Evolutionary conservation across 2,113 vertebrate genomes (phyloP), one percentile per base, ranked within the genome.

Genomic region (Archocentrus centrarchus): DNA sequence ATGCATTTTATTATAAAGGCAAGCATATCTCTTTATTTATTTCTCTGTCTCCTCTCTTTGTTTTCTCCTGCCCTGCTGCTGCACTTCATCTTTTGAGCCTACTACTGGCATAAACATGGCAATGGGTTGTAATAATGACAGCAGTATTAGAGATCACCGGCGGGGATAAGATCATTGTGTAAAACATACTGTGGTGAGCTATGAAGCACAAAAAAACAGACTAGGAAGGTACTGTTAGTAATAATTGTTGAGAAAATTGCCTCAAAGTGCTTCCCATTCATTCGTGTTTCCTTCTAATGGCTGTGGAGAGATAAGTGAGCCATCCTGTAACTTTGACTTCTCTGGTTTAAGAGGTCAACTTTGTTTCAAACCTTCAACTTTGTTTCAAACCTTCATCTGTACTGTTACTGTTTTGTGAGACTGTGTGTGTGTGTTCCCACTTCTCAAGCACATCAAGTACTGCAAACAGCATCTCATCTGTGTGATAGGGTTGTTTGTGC

Each of bases 171-270:
- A 80, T 77, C 62, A 82, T 88, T 86, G 83, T 91, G 80, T 68
- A 85, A 87, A 91, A 83, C 82, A 84, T 24, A 85, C 68, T 75
- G 86, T n/a, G 32, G 60, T 30, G 75, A 78, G 78, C 79, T 59
- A 77, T 84, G 88, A 83, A 85, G 32, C 82, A 82, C 77, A 82
- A 75, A 79, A 81, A 83, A 58, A 58, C 24, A 68, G 73, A 83
- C 63, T 55, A 32, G 53, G 3, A 4, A n/a, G 8, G 41, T 32
- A 62, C 59, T 13, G 75, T 80, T 68, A 3, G 60, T 80, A 27
- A 76, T 81, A 86, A 83, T 91, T 91, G 88, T 85, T 22, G 37
- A 60, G 84, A 81, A 91, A 90, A 93, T 93, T 88, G 77, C 39
- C 20, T 15, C 75, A 86, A 84, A 89, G 86, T 83, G 80, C 60